Conservation (phyloP, 2,888 invertebrate species). For the Trichacis sp. region DNA sequence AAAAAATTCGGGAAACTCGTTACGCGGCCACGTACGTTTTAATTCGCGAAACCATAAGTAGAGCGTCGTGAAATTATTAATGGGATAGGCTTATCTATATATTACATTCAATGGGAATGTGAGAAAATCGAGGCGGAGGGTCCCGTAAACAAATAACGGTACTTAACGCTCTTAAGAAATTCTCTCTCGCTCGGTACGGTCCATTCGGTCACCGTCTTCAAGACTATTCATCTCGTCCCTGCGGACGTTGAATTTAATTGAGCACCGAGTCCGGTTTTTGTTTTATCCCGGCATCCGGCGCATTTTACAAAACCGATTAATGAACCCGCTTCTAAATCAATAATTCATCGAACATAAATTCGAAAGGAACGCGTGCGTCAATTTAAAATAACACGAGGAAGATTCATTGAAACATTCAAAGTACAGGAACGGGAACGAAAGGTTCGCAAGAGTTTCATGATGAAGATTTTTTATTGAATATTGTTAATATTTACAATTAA, state of each 20-base stretch:
- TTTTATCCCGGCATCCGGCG: slow-evolving; percentile 15
- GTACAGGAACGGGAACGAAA: neutral
- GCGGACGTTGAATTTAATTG: slow-evolving; percentile 24
- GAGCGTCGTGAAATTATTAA: neutral
- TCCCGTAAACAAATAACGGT: slow-evolving; percentile 64
- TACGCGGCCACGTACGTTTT: no score
- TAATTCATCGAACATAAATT: neutral
- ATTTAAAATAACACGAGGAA: no score
- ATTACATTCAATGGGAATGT: slow-evolving; percentile 37
- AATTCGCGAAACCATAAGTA: neutral
- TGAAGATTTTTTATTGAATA: slow-evolving; percentile 22
- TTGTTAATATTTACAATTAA: slow-evolving; percentile 36
- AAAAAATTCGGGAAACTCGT: no score
- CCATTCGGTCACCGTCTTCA: slow-evolving; percentile 53
- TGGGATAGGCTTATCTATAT: slow-evolving; percentile 28
- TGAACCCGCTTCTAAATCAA: neutral
- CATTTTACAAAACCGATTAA: neutral
- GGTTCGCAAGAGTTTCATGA: neutral
- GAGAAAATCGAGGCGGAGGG: slow-evolving; percentile 59
- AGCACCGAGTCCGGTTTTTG: slow-evolving; percentile 22
- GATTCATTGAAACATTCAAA: no score
- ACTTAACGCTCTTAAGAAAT: slow-evolving; percentile 65
- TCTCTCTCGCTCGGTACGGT: slow-evolving; percentile 54
- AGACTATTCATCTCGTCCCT: slow-evolving; percentile 6
- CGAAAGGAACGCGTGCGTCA: no score